Evolutionary conservation across 2,888 invertebrate species (phyloP), one percentile per base, ranked within the genome.

Genomic region (Tillus elongatus): DNA sequence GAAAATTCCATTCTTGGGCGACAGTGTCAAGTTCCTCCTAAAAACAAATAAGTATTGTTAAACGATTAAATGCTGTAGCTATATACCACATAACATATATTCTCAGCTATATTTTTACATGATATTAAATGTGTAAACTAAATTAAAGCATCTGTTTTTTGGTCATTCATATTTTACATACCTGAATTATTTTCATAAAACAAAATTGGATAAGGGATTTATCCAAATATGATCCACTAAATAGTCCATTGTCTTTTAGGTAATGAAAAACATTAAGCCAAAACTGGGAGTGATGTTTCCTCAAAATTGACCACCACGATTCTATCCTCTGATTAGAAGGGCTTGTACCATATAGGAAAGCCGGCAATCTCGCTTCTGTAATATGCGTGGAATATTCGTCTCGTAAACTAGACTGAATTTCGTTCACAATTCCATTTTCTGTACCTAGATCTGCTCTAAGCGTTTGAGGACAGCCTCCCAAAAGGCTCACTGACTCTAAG

Each of bases 291-390:
- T 35, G 27, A 13, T 35, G 13, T 30, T 39, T 39, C 2, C 35
- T 16, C 6, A 39, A 13, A 13, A 39, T 39, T n/a, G 19, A 13
- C 39, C 39, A 35, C 39, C 39, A 39, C 8, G 35, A 29, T 31
- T 39, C 39, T 11, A 39, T 39, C 16, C 35, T 14, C 14, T 39
- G 39, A 13, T 39, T 39, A 4, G 35, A 30, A 3, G 30, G 14
- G 14, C 34, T 39, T 14, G 4, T 35, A 9, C 39, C 39, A 34
- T 39, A 39, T 3, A 35, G 2, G n/a, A 31, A 31, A 4, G 13
- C 10, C 13, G 31, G 13, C 13, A 4, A 3, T 13, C 11, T 4
- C 4, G 14, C 2, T 24, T 36, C n/a, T 2, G 10, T 32, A n/a
- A n/a, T n/a, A n/a, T n/a, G n/a, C n/a, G n/a, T n/a, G n/a, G n/a